Evolutionary conservation across 1,140 invertebrate genomes (phyloP).

Genomic region (Drosophila navojoa): DNA sequence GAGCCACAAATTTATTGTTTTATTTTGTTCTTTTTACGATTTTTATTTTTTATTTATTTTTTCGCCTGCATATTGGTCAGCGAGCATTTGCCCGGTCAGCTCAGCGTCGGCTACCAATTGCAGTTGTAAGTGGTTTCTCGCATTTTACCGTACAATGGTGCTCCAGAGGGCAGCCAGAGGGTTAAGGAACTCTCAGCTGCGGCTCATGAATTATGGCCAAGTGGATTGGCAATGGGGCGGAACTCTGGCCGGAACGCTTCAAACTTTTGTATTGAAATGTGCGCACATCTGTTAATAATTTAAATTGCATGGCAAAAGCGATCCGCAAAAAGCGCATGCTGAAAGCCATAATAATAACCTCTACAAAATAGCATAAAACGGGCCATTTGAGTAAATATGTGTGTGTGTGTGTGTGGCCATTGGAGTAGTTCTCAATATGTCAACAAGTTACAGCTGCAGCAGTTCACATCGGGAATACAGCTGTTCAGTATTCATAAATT

Average conservation of each 20-base stretch:
- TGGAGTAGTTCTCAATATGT: neutral
- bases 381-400: neutral
- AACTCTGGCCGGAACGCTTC: conserved; percentile 15
- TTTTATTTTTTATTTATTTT: conserved; percentile 55
- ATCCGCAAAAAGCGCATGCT: neutral
- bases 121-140: conserved; percentile 37
- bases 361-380: neutral
- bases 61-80: conserved; percentile 41
- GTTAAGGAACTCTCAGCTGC: conserved; percentile 54
- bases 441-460: neutral
- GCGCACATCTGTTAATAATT: conserved; percentile 37
- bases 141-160: conserved; percentile 31
- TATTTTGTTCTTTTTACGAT: conserved; percentile 51
- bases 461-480: no score
- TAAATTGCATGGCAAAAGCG: conserved; percentile 21
- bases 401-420: no score
- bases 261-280: conserved; percentile 52
- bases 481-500: no score
- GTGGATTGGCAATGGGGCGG: conserved; percentile 21
- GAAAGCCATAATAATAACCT: neutral
- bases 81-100: neutral
- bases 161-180: conserved; percentile 35
- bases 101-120: neutral
- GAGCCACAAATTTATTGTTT: conserved; percentile 56
- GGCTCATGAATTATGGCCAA: conserved; percentile 46